Evolutionary conservation across 2,113 vertebrate genomes (phyloP), one percentile per base, ranked within the genome.

Genomic region (Passer montanus): DNA sequence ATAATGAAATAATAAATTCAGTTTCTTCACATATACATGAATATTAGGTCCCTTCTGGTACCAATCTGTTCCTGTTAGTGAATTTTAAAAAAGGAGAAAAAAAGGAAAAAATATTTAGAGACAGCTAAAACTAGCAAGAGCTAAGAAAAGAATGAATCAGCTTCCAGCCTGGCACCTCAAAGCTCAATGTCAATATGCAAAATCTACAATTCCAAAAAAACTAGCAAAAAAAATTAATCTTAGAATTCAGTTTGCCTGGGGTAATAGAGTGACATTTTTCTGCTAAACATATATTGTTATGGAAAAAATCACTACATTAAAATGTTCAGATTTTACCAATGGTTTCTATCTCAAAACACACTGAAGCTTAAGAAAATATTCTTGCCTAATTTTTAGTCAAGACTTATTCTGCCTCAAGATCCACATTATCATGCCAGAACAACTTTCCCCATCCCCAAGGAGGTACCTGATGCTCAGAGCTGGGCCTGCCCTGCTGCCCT

Each of bases 71-170:
- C 30, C 63, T 87, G 20, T 7, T 58, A n/a, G 8, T 60, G 33
- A 75, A 39, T 6, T 13, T 4, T 7, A 5, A 10, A 26, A 39
- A 16, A 15, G 4, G 2, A 0, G 0, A 4, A 28, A 31, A 13
- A 37, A 56, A 17, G 17, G 10, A 69, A 49, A 19, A 44, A 67
- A 26, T 41, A 68, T 73, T 75, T 85, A 69, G 37, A 83, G 23
- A 43, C 35, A 67, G 52, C 30, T 93, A 88, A 92, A 97, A 66
- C 85, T 81, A 88, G 59, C 20, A 94, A 93, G 50, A 77, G 16
- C 78, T 95, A 89, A 81, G 73, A 87, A 95, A 94, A 95, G 41
- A 92, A 76, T 74, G 41, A 90, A 76, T 67, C 63, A 66, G 31
- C 77, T 93, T 91, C 43, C 84, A 87, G 47, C 37, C 69, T 4